Conservation (phyloP, 2,113 vertebrate genomes). For the Lasiurus cinereus region DNA sequence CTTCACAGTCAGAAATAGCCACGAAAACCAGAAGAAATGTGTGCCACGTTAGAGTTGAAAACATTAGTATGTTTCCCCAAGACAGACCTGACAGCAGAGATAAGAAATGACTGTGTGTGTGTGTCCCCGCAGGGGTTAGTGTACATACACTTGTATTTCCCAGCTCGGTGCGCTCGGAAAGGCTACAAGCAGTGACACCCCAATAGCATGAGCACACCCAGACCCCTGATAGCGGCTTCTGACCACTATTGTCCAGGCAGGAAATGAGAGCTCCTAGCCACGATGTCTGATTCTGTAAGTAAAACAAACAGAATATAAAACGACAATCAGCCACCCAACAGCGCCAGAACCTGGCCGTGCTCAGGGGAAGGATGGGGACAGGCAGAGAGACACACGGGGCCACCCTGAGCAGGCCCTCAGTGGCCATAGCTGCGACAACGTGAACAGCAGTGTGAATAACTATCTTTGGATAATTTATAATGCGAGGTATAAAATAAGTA, state of each 20-base stretch:
- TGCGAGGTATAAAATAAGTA: not conserved
- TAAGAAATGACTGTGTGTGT: not conserved
- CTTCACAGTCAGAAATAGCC: not conserved
- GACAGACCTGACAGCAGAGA: not conserved
- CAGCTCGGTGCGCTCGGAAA: not conserved
- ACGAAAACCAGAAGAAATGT: not conserved
- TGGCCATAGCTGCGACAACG: not conserved
- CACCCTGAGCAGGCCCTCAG: not conserved
- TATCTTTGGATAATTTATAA: not conserved
- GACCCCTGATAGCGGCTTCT: not conserved
- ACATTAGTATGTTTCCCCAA: not conserved
- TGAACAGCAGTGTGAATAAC: not conserved
- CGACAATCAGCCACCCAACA: not conserved
- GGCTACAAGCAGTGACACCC: not conserved
- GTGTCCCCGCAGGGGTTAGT: not conserved
- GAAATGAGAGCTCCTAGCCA: not conserved
- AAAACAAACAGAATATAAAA: not conserved
- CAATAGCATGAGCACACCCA: not conserved
- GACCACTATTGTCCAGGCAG: not conserved
- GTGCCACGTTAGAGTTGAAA: not conserved
- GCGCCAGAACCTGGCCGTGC: not conserved
- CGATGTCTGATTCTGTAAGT: not conserved
- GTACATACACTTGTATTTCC: not conserved
- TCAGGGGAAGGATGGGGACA: not conserved
- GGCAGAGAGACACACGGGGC: not conserved